A percentile compares a stretch with the other conserved stretches of the same genome.
Evolutionary conservation across 37 sponge, comb jelly and placozoan species (phyloP).

Genomic region (Geodia barretti): DNA sequence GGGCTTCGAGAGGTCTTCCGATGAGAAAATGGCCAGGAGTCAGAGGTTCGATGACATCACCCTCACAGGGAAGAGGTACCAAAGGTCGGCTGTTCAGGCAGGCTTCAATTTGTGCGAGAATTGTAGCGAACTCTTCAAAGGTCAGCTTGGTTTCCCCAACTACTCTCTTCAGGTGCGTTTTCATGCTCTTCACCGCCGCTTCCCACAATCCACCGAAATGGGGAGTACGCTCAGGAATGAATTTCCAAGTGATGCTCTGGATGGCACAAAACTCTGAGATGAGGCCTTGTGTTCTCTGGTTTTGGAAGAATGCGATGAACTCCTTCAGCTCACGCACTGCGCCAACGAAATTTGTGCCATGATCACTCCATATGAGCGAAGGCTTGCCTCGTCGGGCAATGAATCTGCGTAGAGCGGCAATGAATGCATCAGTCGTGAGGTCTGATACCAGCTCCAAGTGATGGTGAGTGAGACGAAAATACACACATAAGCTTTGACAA

Average conservation of each 20-base stretch:
- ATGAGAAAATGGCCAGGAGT: slow-evolving; percentile 42
- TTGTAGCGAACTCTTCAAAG: background rate
- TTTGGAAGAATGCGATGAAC: background rate
- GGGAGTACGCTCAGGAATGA: slow-evolving; percentile 26
- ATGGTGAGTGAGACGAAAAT: slow-evolving; percentile 21
- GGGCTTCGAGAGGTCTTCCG: slow-evolving; percentile 10
- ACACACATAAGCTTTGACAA: slow-evolving; percentile 23
- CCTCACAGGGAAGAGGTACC: background rate
- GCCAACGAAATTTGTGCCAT: slow-evolving; percentile 33
- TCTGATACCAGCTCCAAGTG: slow-evolving; percentile 34
- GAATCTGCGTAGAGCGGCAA: slow-evolving; percentile 2
- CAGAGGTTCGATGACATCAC: slow-evolving; percentile 21
- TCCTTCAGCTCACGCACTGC: slow-evolving; percentile 25
- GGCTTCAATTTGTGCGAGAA: slow-evolving; percentile 16
- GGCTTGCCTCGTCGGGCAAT: slow-evolving; percentile 12
- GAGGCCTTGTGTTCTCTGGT: background rate
- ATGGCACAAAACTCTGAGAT: background rate
- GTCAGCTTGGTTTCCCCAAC: slow-evolving; percentile 8
- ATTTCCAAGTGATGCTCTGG: slow-evolving; percentile 15
- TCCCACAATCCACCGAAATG: slow-evolving; percentile 28
- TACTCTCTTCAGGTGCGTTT: slow-evolving; percentile 1
- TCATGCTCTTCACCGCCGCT: slow-evolving; percentile 13
- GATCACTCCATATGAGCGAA: background rate
- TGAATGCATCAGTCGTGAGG: slow-evolving; percentile 20
- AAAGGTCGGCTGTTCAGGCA: slow-evolving; percentile 21